Evolutionary conservation across 1,140 invertebrate genomes (phyloP), one percentile per base, ranked within the genome.

Genomic region (Aphaenogaster rudis): DNA sequence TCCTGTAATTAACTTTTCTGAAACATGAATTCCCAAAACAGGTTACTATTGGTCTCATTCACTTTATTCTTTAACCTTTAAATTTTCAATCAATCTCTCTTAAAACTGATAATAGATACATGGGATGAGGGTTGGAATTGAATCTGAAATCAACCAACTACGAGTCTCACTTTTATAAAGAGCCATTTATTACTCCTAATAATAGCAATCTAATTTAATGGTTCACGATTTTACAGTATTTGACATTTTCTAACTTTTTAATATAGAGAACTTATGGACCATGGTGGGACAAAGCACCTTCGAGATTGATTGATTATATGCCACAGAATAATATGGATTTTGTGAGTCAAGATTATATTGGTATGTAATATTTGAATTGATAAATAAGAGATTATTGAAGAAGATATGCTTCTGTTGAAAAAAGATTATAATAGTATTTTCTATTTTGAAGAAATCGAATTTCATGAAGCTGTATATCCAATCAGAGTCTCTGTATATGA

Each of bases 211-310:
- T 17, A 45, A 64, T 11, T 45, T 8, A 48, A 48, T 69, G 11
- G 39, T 42, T n/a, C 3, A 33, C 36, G 15, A 45, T 77, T 17
- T 50, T n/a, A 42, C 36, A 52, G 9, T 33, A 67, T 74, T 45
- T 88, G 21, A 9, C 45, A 64, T 91, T 85, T 57, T 85, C 17
- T n/a, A 74, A 36, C 66, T 95, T 96, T 36, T 54, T 54, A 6
- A 21, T 50, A 9, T 92, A 99, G 98, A 97, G 98, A 95, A 98
- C 98, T 6, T 99, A 98, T 95, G 98, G 98, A 13, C 97, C 96
- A 78, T 99, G 98, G 98, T 99, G 98, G 98, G 96, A 97, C 57
- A 96, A 97, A 91, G 97, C 97, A 5, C 97, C 97, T 64, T 98
- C 97, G 13, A 96, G 95, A 89, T 96, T 96, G 87, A 94, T 95